Base-by-base conservation (phyloP, 2,113 vertebrate species). In the Hippocampus mohnikei region DNA sequence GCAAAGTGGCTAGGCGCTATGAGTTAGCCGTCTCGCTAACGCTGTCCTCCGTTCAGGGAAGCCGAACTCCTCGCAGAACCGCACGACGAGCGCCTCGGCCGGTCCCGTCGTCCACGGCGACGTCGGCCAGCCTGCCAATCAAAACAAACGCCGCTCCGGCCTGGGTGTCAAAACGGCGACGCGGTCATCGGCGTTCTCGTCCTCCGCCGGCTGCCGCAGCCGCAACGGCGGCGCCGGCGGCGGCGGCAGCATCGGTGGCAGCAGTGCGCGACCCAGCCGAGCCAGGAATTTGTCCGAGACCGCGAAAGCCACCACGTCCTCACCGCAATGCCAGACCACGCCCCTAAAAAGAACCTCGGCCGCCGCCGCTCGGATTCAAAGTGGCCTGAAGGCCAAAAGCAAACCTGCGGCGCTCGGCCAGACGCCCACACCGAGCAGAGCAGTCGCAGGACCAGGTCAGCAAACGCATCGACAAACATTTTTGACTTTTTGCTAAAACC, bases 61-160 rank as follows among this genome's bases (percentile, higher is more conserved):
- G 80, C 59, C 68, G 23, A 92, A 90, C 76, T 46, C 81, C 3
- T 81, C 82, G 3, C 48, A 90, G 18, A 92, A 79, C 59, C 75
- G 62, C 60, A 86, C 79, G 46, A 1, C 81, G 8, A 87, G 70
- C 33, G 29, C 79, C 61, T 84, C 90, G 53, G 83, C 67, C 65
- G 27, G 87, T 3, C 60, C 70, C 18, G 59, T 63, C 48, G 25
- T 87, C 4, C 60, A 69, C 16, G 59, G 70, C 48, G 65, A 63
- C 1, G n/a, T 75, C 41, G 63, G 72, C 48, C 79, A 86, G 71
- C 67, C 87, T 13, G 9, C 89, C 75, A 70, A 79, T 85, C 42
- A 69, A 0, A 79, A 67, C 72, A 74, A 73, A 5, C 80, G 79
- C 0, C 84, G 81, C 40, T 89, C 90, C 16, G 76, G 74, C 1